Base-by-base conservation (phyloP, 1,140 invertebrate genomes). In the Drosophila ogumai region DNA sequence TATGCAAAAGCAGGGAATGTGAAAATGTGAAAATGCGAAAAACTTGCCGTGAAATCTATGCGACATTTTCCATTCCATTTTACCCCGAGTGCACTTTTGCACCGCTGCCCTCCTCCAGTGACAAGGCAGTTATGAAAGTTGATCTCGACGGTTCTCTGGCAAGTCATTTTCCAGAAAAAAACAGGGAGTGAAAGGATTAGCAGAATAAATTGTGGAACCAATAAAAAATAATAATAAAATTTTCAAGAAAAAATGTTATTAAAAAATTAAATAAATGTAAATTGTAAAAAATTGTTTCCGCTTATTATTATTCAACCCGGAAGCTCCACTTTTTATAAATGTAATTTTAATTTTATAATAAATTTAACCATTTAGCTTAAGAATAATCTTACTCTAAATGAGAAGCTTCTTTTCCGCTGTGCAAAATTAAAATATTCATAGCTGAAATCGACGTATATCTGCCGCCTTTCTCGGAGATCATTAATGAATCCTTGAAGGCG, bases 71-170 rank as follows among this genome's bases (percentile, higher is more conserved):
- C 66, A 58, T 71, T 71, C 66, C 68, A 71, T 58, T 71, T 71
- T 71, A 25, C 25, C 17, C 67, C 3, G 44, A 72, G 17, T 73
- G 67, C 69, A 74, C 71, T 74, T 74, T 75, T 74, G 19, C 44
- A 10, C 34, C n/a, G 19, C 67, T 40, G 61, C 38, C 46, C 59
- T 28, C 38, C 32, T 31, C 8, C 25, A 40, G 34, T 56, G 64
- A 77, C 65, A 69, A 75, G 71, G 44, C 72, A 81, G 68, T 84
- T 79, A 52, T 56, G 68, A 67, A 84, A 82, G 63, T 82, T 82
- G 76, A 60, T 52, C 68, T 64, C 47, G 10, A 22, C 52, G 58
- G 60, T 77, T 81, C 77, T 44, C 22, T 34, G 34, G 43, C 44
- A 66, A 60, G 56, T 81, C 79, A 76, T 63, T 28, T 47, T 36